Evolutionary conservation across 2,113 vertebrate species (phyloP), one percentile per base, ranked within the genome.

Genomic region (Grallaria varia): DNA sequence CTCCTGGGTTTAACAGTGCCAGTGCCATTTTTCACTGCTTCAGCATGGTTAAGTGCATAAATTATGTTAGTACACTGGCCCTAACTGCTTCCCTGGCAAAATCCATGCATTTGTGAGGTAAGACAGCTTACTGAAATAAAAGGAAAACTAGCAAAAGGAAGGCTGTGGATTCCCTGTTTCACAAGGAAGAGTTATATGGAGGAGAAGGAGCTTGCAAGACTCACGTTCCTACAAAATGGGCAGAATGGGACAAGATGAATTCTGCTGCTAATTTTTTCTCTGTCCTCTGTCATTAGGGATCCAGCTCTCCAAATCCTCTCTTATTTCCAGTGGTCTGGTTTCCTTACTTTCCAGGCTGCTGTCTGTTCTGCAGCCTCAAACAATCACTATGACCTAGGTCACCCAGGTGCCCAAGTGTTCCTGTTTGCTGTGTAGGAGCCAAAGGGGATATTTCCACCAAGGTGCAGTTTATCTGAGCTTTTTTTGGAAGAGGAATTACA

Each of bases 341-440:
- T 81, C 62, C 52, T 30, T 44, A 5, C 30, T 68, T 59, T 30
- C 42, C 50, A 74, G 27, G 21, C 21, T 86, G 39, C 18, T 84
- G 59, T 90, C 69, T 87, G 49, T 53, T 58, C 42, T 63, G 45
- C 53, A 91, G 72, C 63, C 73, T 84, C 73, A 75, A 90, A 82
- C 30, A 68, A 66, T 82, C 14, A 18, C 45, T 58, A 5, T 4
- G 8, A 56, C 42, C 50, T 22, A 37, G 18, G 37, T 71, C 74
- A 72, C 44, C 9, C 37, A 40, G 40, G 44, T 62, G 67, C 53
- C 55, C 21, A 8, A 60, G 53, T 8, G 72, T n/a, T 90, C 66
- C 47, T 21, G 12, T 71, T 67, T 42, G 58, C 35, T 2, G 0
- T 22, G 22, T 4, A 23, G 58, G 24, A 85, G 28, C 37, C 53